phyloP scores from a whole-genome alignment of 2,797 vertebrate species.

The Poeciliopsis paucimaculata region DNA sequence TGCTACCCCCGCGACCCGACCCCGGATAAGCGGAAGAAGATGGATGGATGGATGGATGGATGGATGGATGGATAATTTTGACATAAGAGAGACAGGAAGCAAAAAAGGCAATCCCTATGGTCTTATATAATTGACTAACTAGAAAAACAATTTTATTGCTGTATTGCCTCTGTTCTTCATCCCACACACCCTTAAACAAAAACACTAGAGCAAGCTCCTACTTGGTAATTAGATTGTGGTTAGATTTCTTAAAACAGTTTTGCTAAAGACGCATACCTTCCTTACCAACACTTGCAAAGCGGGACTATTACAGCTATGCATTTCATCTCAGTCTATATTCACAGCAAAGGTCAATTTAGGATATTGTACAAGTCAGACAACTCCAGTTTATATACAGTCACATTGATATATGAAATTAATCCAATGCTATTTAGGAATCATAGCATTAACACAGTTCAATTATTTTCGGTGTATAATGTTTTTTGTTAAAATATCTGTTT shows the following conservation, averaged over 20 bases:
- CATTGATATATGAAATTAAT: background rate
- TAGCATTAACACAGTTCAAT: background rate
- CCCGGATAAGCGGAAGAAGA: too few species aligned
- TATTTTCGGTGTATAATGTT: background rate
- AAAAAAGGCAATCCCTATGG: background rate
- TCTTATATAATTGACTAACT: background rate
- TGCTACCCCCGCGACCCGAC: too few species aligned
- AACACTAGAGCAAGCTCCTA: background rate
- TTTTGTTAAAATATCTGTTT: background rate
- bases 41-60: too few species aligned
- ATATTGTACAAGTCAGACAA: background rate
- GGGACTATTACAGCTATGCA: background rate
- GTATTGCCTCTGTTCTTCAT: background rate
- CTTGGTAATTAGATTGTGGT: background rate
- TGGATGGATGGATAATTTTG: too few species aligned
- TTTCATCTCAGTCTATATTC: background rate
- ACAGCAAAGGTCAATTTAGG: background rate
- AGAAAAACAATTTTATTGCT: background rate
- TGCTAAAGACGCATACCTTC: background rate
- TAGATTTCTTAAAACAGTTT: background rate
- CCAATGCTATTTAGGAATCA: background rate
- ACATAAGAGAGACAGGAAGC: background rate
- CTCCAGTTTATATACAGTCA: background rate
- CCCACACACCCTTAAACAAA: background rate
- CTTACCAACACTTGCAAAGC: background rate